A percentile compares a stretch with the other conserved stretches of the same genome.
Evolutionary conservation across 2,888 invertebrate genomes (phyloP).

Genomic region (Saturnia pavonia): DNA sequence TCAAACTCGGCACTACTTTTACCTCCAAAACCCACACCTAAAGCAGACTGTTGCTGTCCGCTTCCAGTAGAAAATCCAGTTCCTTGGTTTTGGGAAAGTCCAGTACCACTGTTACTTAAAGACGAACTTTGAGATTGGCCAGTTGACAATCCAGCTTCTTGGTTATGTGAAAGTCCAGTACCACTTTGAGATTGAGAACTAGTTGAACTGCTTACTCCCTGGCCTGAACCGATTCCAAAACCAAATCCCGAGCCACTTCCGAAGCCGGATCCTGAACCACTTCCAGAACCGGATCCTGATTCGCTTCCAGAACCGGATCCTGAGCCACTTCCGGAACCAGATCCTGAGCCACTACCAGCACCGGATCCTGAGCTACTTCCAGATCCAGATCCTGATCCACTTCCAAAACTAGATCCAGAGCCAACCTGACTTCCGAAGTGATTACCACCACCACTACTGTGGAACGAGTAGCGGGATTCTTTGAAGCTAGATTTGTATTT

Average conservation of each 20-base stretch:
- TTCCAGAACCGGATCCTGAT: constrained; percentile 13
- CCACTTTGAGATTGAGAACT: constrained; percentile 15
- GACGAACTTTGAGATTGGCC: constrained; percentile 16
- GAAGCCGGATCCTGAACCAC: constrained; percentile 16
- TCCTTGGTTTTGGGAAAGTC: constrained; percentile 4
- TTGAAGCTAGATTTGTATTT: constrained; percentile 34
- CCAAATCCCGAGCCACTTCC: constrained; percentile 18
- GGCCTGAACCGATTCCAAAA: constrained; percentile 2
- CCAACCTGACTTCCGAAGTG: constrained; percentile 5
- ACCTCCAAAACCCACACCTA: constrained; percentile 16
- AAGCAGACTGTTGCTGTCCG: constrained; percentile 5
- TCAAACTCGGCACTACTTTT: constrained; percentile 1
- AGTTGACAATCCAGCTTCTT: constrained; percentile 15
- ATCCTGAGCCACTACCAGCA: constrained; percentile 23
- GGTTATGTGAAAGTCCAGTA: constrained; percentile 4
- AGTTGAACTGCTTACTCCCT: constrained; percentile 5
- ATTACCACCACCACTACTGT: constrained; percentile 31
- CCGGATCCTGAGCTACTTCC: constrained; percentile 9
- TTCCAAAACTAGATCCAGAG: constrained; percentile 14
- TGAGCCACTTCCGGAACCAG: constrained; percentile 19
- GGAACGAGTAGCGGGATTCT: constrained; percentile 42
- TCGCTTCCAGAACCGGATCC: constrained; percentile 22
- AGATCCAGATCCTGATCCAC: constrained; percentile 10
- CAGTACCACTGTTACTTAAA: constrained; percentile 8
- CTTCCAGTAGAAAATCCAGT: constrained; percentile 16